Conservation (phyloP, 2,797 vertebrate genomes). For the Morelia viridis region DNA sequence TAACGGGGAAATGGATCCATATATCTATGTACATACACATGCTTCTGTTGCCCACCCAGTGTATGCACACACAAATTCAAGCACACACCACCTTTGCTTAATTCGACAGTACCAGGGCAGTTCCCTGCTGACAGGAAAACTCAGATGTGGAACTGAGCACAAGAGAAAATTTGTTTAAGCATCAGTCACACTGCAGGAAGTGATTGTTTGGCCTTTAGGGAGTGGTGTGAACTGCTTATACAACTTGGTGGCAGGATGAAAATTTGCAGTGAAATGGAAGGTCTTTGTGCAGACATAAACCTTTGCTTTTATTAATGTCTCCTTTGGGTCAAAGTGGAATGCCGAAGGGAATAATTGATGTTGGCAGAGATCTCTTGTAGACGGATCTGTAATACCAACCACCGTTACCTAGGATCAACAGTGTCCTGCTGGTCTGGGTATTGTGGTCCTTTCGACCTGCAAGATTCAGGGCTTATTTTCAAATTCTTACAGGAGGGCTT, state of each 20-base stretch:
- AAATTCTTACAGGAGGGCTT: neutral
- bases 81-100: neutral
- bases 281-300: slow-evolving; percentile 48
- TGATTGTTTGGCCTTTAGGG: slow-evolving; percentile 16
- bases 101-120: neutral
- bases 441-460: slow-evolving; percentile 27
- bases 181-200: slow-evolving; percentile 8
- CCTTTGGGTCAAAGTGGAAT: slow-evolving; percentile 3
- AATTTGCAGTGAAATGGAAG: slow-evolving; percentile 38
- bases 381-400: slow-evolving; percentile 30
- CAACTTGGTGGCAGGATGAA: slow-evolving; percentile 36
- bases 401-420: slow-evolving; percentile 5
- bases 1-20: neutral
- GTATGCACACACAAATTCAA: neutral
- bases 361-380: slow-evolving; percentile 26
- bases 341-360: slow-evolving; percentile 38
- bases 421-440: neutral
- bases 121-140: neutral
- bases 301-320: slow-evolving; percentile 52
- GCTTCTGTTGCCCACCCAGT: neutral
- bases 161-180: slow-evolving; percentile 34
- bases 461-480: slow-evolving; percentile 5
- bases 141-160: slow-evolving; percentile 18
- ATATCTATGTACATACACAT: neutral
- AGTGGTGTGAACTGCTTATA: slow-evolving; percentile 51